Percentiles rank a stretch among this genome's conserved stretches.
Evolutionary conservation across 2,797 vertebrate species (phyloP).

Genomic region (Aeoliscus strigatus): DNA sequence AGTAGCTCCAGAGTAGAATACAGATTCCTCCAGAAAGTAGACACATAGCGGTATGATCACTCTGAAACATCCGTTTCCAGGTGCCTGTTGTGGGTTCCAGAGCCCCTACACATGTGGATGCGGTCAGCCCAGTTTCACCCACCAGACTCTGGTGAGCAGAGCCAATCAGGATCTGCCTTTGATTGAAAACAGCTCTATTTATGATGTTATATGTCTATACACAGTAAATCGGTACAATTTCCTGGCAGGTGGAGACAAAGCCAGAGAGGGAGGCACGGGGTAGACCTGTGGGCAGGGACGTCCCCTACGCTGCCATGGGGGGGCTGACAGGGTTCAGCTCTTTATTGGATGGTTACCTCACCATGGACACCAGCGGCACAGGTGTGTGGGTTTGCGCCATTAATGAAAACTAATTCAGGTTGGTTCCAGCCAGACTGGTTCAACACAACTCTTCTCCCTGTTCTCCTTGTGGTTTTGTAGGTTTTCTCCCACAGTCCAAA

Average conservation of each 20-base stretch:
- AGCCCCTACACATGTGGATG: conserved; percentile 85
- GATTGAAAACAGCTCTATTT: too few species aligned
- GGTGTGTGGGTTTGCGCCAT: conserved; percentile 55
- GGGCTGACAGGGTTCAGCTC: conserved; percentile 90
- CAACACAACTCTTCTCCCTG: too few species aligned
- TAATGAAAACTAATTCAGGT: too few species aligned
- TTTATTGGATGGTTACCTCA: conserved; percentile 82
- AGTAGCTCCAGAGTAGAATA: neutral
- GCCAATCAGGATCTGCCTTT: too few species aligned
- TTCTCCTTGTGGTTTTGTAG: too few species aligned
- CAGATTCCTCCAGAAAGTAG: neutral
- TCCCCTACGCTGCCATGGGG: conserved; percentile 87
- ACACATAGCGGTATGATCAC: conserved; percentile 2
- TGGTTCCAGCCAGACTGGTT: too few species aligned
- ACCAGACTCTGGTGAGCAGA: conserved; percentile 77
- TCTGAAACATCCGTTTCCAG: conserved; percentile 52
- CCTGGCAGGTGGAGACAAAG: conserved; percentile 78
- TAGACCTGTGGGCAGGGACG: conserved; percentile 78
- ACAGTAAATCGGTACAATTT: too few species aligned
- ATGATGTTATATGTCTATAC: too few species aligned
- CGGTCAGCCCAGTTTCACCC: conserved; percentile 78
- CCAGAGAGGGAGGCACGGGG: conserved; percentile 78
- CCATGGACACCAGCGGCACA: conserved; percentile 74
- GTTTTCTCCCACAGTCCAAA: too few species aligned
- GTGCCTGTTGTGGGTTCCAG: conserved; percentile 82